Evolutionary conservation across 2,888 invertebrate genomes (phyloP).

Genomic region (Drosophila pseudotalamancana): DNA sequence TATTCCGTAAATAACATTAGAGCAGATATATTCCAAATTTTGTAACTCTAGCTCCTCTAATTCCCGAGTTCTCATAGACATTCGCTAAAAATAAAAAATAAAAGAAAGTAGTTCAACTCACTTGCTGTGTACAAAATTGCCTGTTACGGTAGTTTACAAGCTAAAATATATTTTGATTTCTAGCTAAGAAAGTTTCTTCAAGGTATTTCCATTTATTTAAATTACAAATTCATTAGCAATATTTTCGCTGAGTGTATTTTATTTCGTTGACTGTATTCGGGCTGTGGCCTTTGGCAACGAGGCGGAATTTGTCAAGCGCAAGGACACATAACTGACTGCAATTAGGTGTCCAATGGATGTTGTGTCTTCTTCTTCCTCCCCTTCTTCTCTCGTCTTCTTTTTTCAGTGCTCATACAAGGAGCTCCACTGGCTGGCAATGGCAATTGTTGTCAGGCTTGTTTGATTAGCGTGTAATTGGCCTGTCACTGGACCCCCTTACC

Average conservation of each 20-base stretch:
- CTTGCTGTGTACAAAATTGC: no score
- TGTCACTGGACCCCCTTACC: conserved; percentile 21
- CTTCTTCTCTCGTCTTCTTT: conserved; percentile 10
- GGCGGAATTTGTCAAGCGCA: conserved; percentile 74
- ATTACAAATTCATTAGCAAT: neutral
- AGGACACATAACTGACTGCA: conserved; percentile 74
- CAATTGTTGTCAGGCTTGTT: conserved; percentile 78
- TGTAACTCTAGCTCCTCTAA: neutral
- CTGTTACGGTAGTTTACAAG: no score
- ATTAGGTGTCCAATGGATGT: conserved; percentile 52
- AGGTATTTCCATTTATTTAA: no score
- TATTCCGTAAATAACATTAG: no score
- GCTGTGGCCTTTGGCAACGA: conserved; percentile 37
- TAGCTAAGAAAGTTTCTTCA: no score
- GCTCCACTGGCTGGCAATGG: conserved; percentile 43
- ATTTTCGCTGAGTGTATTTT: conserved; percentile 20
- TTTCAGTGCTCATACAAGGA: neutral
- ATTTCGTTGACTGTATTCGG: conserved; percentile 29
- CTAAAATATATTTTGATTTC: neutral
- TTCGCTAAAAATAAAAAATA: no score
- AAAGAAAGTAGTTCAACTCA: no score
- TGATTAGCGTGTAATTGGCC: conserved; percentile 74
- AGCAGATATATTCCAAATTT: neutral
- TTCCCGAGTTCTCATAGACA: neutral
- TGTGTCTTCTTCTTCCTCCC: neutral